Base-by-base conservation (phyloP, 2,888 invertebrate genomes). In the Encarsia formosa region DNA sequence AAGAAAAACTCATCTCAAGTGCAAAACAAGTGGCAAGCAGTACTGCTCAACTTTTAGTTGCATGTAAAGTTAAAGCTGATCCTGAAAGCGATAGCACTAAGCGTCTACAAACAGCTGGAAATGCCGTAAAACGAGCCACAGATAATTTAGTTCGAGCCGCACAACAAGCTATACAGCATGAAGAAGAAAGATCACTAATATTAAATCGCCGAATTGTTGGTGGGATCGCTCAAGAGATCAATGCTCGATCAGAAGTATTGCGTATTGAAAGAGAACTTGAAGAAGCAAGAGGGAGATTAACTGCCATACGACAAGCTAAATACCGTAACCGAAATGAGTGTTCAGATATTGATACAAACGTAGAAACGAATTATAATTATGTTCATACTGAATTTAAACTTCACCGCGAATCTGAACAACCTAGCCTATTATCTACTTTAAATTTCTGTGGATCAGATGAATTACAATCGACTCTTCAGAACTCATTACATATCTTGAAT, bases 11-110 rank as follows among this genome's bases (percentile, higher is more conserved):
- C 23, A 95, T 98, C 60, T 94, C 96, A 1, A 89, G 96, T 16
- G 98, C 98, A 3, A 88, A 96, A 65, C 92, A 92, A 76, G 96
- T 99, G 8, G 98, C 99, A 5, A 90, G 93, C 44, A 93, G 94
- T 1, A 99, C 99, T 0, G 99, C 99, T 0, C 98, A 98, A 69
- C 79, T 99, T 49, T 76, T 99, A 46, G 96, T 99, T 39, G 98
- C 99, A 0, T 99, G 99, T 77, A 96, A 97, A 81, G 97, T 99
- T 52, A 98, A 98, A 75, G 96, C 98, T 0, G 98, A 98, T 77
- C 91, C 93, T 1, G 90, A 94, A 55, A 93, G 95, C 6, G 91
- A 93, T 62, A 89, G 93, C 6, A 97, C 96, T 43, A 86, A 92
- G 39, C 83, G 97, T 11, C 79, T 98, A 32, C 88, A 95, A 74